Percentiles rank a stretch among this genome's conserved stretches.
Conservation (phyloP, 1,140 invertebrate species). For the Luehdorfia chinensis region DNA sequence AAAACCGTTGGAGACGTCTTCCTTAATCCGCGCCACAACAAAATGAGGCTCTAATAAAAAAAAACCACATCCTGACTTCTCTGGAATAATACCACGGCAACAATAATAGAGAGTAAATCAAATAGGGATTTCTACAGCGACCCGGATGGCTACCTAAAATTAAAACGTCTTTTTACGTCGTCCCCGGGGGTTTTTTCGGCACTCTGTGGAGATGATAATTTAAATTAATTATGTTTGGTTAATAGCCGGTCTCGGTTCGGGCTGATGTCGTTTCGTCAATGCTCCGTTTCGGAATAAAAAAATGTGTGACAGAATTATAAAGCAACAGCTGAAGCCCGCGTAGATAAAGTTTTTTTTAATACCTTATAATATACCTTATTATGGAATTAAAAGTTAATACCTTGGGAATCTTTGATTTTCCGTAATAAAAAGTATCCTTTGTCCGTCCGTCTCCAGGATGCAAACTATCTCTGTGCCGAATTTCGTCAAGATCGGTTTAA, state of each 20-base stretch:
- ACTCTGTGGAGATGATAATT: slow-evolving; percentile 38
- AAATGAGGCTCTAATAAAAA: slow-evolving; percentile 5
- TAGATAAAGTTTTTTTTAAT: too few relatives aligned
- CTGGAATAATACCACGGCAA: too few relatives aligned
- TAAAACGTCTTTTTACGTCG: slow-evolving; percentile 39
- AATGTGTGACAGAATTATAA: neutral
- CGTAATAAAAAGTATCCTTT: too few relatives aligned
- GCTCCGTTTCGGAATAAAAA: slow-evolving; percentile 13
- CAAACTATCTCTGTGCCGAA: too few relatives aligned
- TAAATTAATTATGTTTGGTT: slow-evolving; percentile 68
- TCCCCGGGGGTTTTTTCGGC: slow-evolving; percentile 24
- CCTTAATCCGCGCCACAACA: neutral
- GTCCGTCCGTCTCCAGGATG: too few relatives aligned
- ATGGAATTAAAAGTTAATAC: too few relatives aligned
- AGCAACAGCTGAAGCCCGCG: too few relatives aligned
- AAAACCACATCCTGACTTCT: slow-evolving; percentile 17
- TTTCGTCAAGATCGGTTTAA: too few relatives aligned
- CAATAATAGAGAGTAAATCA: slow-evolving; percentile 53
- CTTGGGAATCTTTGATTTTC: too few relatives aligned
- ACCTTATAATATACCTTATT: too few relatives aligned
- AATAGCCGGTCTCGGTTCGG: slow-evolving; percentile 36
- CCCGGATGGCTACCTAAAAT: slow-evolving; percentile 46
- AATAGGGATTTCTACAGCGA: slow-evolving; percentile 35
- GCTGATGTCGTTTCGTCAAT: slow-evolving; percentile 18
- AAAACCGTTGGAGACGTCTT: neutral